phyloP scores from a whole-genome alignment of 2,113 vertebrate species.

The Eudorcas thomsonii region DNA sequence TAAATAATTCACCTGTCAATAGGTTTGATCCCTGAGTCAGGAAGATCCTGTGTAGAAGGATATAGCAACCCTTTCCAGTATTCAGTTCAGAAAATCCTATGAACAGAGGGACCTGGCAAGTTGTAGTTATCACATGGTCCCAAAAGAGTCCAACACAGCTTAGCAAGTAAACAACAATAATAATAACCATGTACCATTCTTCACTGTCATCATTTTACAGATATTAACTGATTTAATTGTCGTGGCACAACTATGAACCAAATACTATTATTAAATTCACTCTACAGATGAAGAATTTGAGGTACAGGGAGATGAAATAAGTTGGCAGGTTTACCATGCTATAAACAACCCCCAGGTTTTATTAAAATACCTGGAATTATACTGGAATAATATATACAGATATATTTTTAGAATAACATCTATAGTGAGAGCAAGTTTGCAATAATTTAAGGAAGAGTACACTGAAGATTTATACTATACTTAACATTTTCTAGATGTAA shows the following conservation, averaged over 20 bases:
- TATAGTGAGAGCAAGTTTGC: not conserved
- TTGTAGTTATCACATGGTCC: not conserved
- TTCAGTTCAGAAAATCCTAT: not conserved
- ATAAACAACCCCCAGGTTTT: not conserved
- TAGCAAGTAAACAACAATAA: not conserved
- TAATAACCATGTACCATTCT: not conserved
- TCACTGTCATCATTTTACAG: not conserved
- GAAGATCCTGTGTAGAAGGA: not conserved
- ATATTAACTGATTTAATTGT: not conserved
- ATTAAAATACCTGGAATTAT: not conserved
- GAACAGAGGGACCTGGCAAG: not conserved
- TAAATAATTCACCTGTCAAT: not conserved
- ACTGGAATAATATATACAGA: not conserved
- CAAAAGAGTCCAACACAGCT: not conserved
- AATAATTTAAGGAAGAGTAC: not conserved
- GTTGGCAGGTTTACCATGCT: not conserved
- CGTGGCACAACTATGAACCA: not conserved
- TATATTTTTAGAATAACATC: not conserved
- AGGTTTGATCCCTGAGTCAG: not conserved
- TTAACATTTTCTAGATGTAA: slow-evolving; percentile 13
- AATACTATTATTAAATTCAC: not conserved
- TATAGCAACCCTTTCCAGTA: not conserved
- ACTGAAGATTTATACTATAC: not conserved
- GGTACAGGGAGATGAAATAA: not conserved
- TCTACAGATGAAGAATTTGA: not conserved